Evolutionary conservation across 2,113 vertebrate species (phyloP), one percentile per base, ranked within the genome.

Genomic region (Oxyura jamaicensis): DNA sequence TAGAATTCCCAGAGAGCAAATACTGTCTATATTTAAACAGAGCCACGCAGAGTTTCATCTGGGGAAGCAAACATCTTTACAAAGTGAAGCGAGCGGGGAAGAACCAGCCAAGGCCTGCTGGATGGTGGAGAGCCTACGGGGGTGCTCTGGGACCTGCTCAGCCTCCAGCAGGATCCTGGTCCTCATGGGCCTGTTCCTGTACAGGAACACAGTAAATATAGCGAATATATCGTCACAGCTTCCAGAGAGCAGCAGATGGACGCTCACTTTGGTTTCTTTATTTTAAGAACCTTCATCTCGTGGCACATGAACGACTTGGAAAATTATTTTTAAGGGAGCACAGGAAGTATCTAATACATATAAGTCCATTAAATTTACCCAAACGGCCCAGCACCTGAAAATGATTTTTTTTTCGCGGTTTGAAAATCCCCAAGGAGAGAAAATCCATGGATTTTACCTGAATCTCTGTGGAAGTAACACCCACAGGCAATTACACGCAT

Each of bases 211-310:
- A 19, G 29, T 14, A 21, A 36, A 58, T 5, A 10, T 41, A 12
- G 9, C 1, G 21, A 33, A 58, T 4, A 7, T 42, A 10, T 8
- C 1, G 2, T 25, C 35, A n/a, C 17, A 2, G 1, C 6, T 29
- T 10, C 3, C 41, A 53, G 42, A 3, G 1, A 10, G 52, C 52
- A 18, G 39, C 63, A 15, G 58, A 10, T 1, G 0, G 21, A 33
- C 1, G 0, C 4, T 12, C 1, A 1, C 16, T 22, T 50, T 28
- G 56, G 36, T 29, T 3, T 8, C 41, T 56, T 29, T 50, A 48
- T 48, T 73, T 25, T 7, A 20, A 12, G 28, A 35, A 21, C 23
- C 28, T 60, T 76, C 21, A 7, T 33, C 29, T 59, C 4, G 12
- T 13, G 39, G 26, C 44, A 35, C 33, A 15, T 1, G 17, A 39